Base-by-base conservation (phyloP, 2,113 vertebrate genomes). In the Chamaetylas fuelleborni region DNA sequence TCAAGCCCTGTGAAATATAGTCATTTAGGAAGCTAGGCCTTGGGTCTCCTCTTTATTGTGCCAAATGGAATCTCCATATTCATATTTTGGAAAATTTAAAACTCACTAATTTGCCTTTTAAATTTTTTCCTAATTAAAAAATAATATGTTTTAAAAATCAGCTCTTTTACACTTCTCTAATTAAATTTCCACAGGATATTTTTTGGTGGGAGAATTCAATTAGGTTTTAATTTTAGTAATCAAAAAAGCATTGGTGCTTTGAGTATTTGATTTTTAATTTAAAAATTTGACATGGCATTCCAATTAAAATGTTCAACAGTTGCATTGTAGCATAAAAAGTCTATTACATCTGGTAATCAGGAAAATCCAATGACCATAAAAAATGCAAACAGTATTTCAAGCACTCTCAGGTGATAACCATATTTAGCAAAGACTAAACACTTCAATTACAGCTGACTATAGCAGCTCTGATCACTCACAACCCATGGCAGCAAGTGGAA, bases 191-290 rank as follows among this genome's bases (percentile, higher is more conserved):
- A 96, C 92, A 79, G 80, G 97, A 97, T 97, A 97, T 97, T 97
- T 97, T 96, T 93, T 94, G 92, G 96, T 88, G 65, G 90, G 97
- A 98, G 97, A 98, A 98, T 98, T 98, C 98, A 98, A 98, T 98
- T 98, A 98, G 90, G 96, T 88, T 98, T 98, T 98, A 97, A 98
- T 97, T 98, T 97, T 97, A 96, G 96, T 96, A 96, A 95, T 98
- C 96, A 96, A 95, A 97, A 96, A 98, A 88, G 96, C 97, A 91
- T 96, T 96, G 96, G 96, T 93, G 95, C 97, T 97, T 95, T 97
- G 97, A 97, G 97, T 96, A 95, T 97, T 97, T 97, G 97, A 96
- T 97, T 97, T 97, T 98, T 98, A 97, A 98, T 97, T 97, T 96
- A 97, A 97, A 96, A 93, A 95, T 96, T 96, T 96, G 96, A 97